Evolutionary conservation across 2,888 invertebrate genomes (phyloP).

Genomic region (Teleiodes luculella): DNA sequence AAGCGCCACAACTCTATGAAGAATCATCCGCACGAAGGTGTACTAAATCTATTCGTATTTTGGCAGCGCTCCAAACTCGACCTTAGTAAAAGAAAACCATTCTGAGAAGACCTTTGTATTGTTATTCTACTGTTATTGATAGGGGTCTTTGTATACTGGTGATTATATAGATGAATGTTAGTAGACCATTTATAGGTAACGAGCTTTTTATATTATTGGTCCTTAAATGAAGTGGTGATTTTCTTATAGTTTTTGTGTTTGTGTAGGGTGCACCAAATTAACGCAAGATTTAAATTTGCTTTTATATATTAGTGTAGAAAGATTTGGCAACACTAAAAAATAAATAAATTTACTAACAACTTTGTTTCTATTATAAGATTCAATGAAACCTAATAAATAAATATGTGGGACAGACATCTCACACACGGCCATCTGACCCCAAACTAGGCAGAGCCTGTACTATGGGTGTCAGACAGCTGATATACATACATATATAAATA

Average conservation of each 20-base stretch:
- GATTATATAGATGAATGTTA: not conserved
- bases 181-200: not conserved
- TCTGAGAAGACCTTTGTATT: not conserved
- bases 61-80: not conserved
- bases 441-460: too few relatives aligned
- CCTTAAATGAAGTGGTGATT: not conserved
- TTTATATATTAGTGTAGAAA: too few relatives aligned
- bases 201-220: not conserved
- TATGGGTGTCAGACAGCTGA: too few relatives aligned
- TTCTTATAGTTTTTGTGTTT: not conserved
- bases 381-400: too few relatives aligned
- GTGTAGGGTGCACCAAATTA: too few relatives aligned
- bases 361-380: too few relatives aligned
- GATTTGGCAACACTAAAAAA: too few relatives aligned
- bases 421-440: too few relatives aligned
- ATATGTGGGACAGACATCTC: too few relatives aligned
- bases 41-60: constrained; percentile 1
- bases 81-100: not conserved
- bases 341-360: too few relatives aligned
- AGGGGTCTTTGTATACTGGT: not conserved
- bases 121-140: not conserved
- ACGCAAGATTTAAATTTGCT: too few relatives aligned
- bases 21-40: not conserved
- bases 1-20: not conserved
- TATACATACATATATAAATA: too few relatives aligned